Evolutionary conservation across 1,140 invertebrate species (phyloP), one percentile per base, ranked within the genome.

Genomic region (Steinernema khuongi): DNA sequence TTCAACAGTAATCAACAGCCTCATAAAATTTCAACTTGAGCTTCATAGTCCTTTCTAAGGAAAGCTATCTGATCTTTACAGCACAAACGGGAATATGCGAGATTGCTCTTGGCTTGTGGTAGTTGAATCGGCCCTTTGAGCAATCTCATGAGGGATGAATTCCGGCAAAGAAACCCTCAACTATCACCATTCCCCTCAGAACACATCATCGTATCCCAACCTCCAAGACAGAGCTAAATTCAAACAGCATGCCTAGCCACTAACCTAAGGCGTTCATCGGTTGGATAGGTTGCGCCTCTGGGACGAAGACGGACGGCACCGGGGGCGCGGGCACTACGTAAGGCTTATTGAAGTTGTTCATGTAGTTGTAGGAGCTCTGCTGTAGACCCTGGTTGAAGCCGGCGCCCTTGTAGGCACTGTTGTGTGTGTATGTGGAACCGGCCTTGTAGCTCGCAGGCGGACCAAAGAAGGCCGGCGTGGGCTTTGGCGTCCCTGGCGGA

Each of bases 221-320:
- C 36, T 11, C 36, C 36, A 41, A 11, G 7, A n/a, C 36, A n/a
- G 36, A 41, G 36, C 7, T 7, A 41, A 41, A 41, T 41, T n/a
- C 36, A 41, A n/a, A 41, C n/a, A n/a, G 7, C 36, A 41, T 41
- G 36, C 36, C 7, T 11, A 41, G n/a, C 36, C 7, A 60, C 50
- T 60, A n/a, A 60, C 50, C 50, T 7, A 60, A 22, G 4, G 7
- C 26, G 22, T 14, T 14, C 50, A 41, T 67, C n/a, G 60, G 60
- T 22, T 73, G 72, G 32, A 73, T 68, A 26, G 72, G 72, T n/a
- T 73, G 67, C 26, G 68, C 67, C 17, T 68, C 72, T 18, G 66
- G 36, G 22, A 36, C 2, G n/a, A 66, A 60, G 22, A 60, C 50
- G 11, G 14, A 31, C 18, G 31, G 33, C 28, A 31, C 50, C 11